These are phyloP conservation scores for Vombatus ursinus DNA, from an alignment of 2,113 vertebrate genomes.

Conservation along the genomic window DNA sequence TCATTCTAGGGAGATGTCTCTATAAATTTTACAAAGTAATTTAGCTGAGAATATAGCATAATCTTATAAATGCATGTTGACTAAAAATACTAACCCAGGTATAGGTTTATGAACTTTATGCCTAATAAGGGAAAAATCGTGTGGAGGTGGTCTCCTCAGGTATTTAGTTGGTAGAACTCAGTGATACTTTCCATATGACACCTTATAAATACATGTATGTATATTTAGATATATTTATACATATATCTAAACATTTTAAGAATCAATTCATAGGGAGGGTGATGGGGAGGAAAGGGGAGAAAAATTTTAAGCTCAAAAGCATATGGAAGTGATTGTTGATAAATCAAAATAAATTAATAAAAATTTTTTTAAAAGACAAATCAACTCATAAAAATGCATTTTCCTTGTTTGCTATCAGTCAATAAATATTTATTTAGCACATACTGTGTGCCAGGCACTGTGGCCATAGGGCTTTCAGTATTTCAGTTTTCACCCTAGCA, in stretches of 20 bases:
- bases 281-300: no score
- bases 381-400: neutral
- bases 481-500: neutral
- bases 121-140: neutral
- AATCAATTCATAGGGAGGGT: neutral
- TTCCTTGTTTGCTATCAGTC: neutral
- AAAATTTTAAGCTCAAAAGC: no score
- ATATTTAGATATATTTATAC: neutral
- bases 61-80: neutral
- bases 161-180: neutral
- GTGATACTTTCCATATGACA: neutral
- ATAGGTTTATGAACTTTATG: neutral
- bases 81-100: neutral
- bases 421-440: neutral
- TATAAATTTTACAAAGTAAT: neutral
- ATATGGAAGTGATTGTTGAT: no score
- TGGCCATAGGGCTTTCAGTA: neutral
- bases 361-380: neutral
- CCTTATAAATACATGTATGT: neutral
- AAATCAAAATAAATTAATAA: no score
- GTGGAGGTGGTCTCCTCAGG: neutral
- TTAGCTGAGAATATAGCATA: neutral
- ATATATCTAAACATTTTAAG: neutral
- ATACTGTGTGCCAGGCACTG: neutral
- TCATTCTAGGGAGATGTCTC: neutral